Conservation (phyloP, 2,888 invertebrate species). For the Epinotia brunnichana region DNA sequence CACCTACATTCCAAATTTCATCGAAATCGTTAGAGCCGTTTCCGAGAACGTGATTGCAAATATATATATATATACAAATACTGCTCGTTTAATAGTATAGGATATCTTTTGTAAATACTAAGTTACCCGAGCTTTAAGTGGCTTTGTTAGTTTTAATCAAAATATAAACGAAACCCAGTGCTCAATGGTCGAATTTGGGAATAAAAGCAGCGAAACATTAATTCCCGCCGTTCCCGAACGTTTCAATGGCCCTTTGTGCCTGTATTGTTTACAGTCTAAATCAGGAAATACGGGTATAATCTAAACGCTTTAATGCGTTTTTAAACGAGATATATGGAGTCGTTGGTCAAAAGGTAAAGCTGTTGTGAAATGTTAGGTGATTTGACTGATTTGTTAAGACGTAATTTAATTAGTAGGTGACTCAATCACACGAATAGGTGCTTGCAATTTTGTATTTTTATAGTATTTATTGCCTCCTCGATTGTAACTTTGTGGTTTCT, state of each 20-base stretch:
- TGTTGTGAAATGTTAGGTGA: neutral
- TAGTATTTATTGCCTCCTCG: neutral
- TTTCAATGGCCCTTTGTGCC: slow-evolving; percentile 25
- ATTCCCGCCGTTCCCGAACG: slow-evolving; percentile 18
- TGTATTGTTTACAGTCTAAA: slow-evolving; percentile 16
- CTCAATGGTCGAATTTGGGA: slow-evolving; percentile 7
- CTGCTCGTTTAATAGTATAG: too few relatives aligned
- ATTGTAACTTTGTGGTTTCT: too few relatives aligned
- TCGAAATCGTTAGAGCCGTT: too few relatives aligned
- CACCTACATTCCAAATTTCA: too few relatives aligned
- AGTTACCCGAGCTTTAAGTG: neutral
- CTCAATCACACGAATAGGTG: neutral
- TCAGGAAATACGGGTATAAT: slow-evolving; percentile 24
- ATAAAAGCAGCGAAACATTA: slow-evolving; percentile 29
- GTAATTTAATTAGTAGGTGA: neutral
- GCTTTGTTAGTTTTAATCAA: neutral
- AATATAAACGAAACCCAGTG: neutral
- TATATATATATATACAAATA: too few relatives aligned
- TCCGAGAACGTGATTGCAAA: too few relatives aligned
- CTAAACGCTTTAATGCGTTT: slow-evolving; percentile 23
- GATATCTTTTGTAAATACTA: neutral
- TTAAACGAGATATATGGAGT: slow-evolving; percentile 19
- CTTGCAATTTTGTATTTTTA: neutral
- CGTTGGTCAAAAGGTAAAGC: slow-evolving; percentile 18
- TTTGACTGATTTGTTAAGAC: neutral